Evolutionary conservation across 2,888 invertebrate species (phyloP).

Genomic region (Hypolimnas misippus): DNA sequence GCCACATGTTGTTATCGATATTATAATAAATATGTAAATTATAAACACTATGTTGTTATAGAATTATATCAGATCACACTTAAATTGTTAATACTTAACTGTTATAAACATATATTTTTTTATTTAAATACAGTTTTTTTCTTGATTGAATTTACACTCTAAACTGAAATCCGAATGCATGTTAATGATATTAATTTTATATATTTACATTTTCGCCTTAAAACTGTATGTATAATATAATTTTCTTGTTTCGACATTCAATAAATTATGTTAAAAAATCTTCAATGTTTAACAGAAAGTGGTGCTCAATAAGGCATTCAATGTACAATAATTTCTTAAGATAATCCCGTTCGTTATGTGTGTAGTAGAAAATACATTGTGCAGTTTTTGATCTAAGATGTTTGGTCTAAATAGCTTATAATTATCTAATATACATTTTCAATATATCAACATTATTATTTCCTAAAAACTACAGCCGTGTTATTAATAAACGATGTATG

Average conservation of each 20-base stretch:
- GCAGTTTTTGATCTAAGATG: conserved; percentile 25
- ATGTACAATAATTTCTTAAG: background rate
- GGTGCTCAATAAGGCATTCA: background rate
- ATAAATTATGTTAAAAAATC: too few species aligned
- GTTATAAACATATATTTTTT: too few species aligned
- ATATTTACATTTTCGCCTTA: too few species aligned
- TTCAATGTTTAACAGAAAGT: background rate
- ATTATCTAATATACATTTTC: conserved; percentile 21
- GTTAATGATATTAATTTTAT: too few species aligned
- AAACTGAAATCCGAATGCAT: too few species aligned
- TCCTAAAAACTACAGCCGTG: conserved; percentile 10
- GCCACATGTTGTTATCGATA: background rate
- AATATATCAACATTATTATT: conserved; percentile 21
- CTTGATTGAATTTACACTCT: too few species aligned
- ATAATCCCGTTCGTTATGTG: conserved; percentile 10
- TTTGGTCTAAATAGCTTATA: conserved; percentile 19
- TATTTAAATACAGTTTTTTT: too few species aligned
- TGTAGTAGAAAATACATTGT: conserved; percentile 32
- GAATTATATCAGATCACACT: too few species aligned
- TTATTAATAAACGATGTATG: background rate
- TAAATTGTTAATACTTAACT: too few species aligned
- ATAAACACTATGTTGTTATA: too few species aligned
- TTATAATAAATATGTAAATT: background rate
- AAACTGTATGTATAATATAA: too few species aligned
- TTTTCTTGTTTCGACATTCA: too few species aligned